phyloP scores from a whole-genome alignment of 2,113 vertebrate species.

The Barbus barbus region DNA sequence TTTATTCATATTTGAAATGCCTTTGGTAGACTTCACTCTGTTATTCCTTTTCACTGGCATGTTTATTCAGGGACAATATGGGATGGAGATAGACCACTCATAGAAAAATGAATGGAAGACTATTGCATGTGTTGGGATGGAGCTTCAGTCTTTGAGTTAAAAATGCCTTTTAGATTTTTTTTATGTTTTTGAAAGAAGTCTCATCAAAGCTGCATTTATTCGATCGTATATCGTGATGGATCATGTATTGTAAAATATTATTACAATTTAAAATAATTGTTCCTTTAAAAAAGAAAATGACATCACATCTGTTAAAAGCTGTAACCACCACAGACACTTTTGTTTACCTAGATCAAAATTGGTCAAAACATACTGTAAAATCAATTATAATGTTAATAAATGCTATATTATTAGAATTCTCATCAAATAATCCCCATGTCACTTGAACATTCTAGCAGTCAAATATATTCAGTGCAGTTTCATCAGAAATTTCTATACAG shows the following conservation, averaged over 20 bases:
- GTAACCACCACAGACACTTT: too few relatives aligned
- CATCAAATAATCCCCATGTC: not conserved
- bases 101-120: not conserved
- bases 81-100: not conserved
- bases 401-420: not conserved
- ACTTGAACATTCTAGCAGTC: not conserved
- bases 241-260: too few relatives aligned
- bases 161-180: too few relatives aligned
- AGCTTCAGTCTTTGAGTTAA: too few relatives aligned
- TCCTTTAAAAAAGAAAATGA: too few relatives aligned
- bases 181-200: not conserved
- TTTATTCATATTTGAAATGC: not conserved
- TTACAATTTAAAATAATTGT: too few relatives aligned
- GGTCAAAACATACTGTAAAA: not conserved
- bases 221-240: too few relatives aligned
- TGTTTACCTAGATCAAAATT: too few relatives aligned
- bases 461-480: not conserved
- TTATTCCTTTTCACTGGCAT: too few relatives aligned
- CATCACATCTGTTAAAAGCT: too few relatives aligned
- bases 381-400: not conserved
- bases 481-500: not conserved
- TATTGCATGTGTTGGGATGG: too few relatives aligned
- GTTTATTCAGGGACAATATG: conserved; percentile 2
- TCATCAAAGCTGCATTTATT: not conserved
- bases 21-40: not conserved